Conservation (phyloP, 2,113 vertebrate genomes). For the Theristicus caerulescens region DNA sequence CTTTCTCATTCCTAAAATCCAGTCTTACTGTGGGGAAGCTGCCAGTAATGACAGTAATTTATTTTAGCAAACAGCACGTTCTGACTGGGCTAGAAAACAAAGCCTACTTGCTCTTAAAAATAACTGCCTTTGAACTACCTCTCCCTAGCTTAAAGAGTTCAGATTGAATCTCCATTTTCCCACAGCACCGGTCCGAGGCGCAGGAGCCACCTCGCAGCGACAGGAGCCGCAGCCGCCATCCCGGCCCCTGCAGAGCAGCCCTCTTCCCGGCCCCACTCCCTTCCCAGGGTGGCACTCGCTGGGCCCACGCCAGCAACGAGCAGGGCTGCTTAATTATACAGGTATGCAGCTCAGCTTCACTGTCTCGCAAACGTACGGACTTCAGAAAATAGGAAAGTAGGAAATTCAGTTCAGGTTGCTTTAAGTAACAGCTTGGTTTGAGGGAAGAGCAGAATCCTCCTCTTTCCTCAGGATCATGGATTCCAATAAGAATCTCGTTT, state of each 20-base stretch:
- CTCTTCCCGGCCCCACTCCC: not conserved
- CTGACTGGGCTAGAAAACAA: constrained; percentile 36
- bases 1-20: constrained; percentile 44
- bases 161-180: not conserved
- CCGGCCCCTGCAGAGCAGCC: not conserved
- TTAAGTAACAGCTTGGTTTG: not conserved
- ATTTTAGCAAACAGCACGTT: constrained; percentile 23
- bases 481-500: not conserved
- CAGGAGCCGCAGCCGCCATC: not conserved
- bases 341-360: not conserved
- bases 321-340: not conserved
- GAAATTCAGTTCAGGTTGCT: not conserved
- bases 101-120: constrained; percentile 25
- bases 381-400: not conserved
- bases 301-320: accelerated
- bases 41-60: constrained; percentile 43
- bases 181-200: not conserved
- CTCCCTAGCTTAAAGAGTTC: not conserved
- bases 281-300: not conserved
- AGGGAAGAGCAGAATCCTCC: not conserved
- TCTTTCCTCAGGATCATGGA: not conserved
- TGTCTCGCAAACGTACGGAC: accelerated
- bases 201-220: not conserved
- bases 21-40: not conserved
- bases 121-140: constrained; percentile 51